Percentiles rank a stretch among this genome's conserved stretches.
phyloP scores from a whole-genome alignment of 2,797 vertebrate genomes.

The Balearica regulorum region DNA sequence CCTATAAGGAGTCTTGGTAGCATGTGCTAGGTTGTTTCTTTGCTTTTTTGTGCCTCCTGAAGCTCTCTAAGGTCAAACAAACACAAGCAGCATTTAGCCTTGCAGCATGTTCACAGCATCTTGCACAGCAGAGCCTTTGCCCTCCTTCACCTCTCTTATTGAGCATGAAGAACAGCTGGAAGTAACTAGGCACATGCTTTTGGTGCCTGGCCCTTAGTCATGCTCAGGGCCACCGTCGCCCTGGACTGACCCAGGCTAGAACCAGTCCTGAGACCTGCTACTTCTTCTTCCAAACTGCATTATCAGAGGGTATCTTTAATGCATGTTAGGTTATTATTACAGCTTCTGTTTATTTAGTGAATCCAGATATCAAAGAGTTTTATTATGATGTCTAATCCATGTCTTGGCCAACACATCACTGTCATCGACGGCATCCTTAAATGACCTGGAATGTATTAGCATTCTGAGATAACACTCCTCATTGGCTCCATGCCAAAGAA shows the following conservation, averaged over 20 bases:
- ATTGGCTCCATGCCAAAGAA: background rate
- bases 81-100: background rate
- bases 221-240: rapidly evolving
- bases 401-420: background rate
- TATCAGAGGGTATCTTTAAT: background rate
- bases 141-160: background rate
- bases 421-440: background rate
- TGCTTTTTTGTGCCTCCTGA: background rate
- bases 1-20: background rate
- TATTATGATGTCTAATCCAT: background rate
- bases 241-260: background rate
- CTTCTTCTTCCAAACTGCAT: background rate
- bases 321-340: background rate
- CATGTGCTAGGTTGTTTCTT: background rate
- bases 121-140: background rate
- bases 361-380: background rate
- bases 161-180: background rate
- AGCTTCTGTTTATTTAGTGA: background rate
- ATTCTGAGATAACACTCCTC: background rate
- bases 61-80: background rate
- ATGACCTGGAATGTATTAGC: background rate
- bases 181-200: background rate
- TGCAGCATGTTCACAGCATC: background rate
- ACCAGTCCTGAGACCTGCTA: background rate
- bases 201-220: background rate